A percentile compares a stretch with the other conserved stretches of the same genome.
These are phyloP conservation scores for Acrocephalus kingi DNA, from an alignment of 2,113 vertebrate genomes.

Conservation along the genomic window DNA sequence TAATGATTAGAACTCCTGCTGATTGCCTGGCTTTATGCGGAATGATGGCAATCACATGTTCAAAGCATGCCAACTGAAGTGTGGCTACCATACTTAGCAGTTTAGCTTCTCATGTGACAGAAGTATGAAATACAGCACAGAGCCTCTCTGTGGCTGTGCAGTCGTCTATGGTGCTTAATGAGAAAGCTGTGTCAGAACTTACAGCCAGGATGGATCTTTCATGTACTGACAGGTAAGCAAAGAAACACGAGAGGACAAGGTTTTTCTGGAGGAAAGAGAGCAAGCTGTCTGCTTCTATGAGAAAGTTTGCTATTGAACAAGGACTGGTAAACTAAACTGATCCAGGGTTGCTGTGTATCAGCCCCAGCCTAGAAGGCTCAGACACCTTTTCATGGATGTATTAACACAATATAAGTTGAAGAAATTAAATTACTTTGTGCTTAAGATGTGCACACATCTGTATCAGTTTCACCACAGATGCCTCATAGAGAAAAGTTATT, in stretches of 20 bases:
- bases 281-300: neutral
- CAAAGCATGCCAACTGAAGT: slow-evolving; percentile 49
- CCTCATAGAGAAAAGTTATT: neutral
- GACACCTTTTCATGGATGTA: neutral
- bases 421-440: neutral
- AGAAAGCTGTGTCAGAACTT: slow-evolving; percentile 8
- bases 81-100: slow-evolving; percentile 37
- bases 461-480: neutral
- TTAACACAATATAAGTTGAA: neutral
- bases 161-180: neutral
- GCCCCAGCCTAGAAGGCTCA: neutral
- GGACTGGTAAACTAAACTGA: neutral
- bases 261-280: neutral
- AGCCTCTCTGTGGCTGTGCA: neutral
- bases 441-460: neutral
- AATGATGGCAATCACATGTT: slow-evolving; percentile 57
- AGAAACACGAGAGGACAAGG: neutral
- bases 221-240: neutral
- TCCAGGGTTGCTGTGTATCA: neutral
- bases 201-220: neutral
- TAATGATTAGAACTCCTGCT: slow-evolving; percentile 56
- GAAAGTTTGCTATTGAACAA: neutral
- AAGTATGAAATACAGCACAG: neutral
- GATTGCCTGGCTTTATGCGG: slow-evolving; percentile 37
- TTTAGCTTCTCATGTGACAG: slow-evolving; percentile 32